phyloP scores from a whole-genome alignment of 2,113 vertebrate species.

The Suricata suricatta region DNA sequence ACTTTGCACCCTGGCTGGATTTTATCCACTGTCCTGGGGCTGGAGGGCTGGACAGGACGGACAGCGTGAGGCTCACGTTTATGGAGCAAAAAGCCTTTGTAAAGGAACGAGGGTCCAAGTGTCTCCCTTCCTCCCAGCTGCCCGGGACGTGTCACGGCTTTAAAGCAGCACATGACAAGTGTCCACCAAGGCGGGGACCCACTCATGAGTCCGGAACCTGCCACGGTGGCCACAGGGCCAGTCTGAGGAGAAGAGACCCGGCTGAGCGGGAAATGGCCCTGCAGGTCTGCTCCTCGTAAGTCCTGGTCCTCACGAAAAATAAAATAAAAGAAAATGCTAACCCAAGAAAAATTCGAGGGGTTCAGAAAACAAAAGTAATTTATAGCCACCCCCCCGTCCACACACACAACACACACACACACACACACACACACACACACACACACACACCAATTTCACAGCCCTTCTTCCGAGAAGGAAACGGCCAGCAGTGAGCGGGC shows the following conservation, averaged over 20 bases:
- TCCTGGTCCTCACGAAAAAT: not conserved
- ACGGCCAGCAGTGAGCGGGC: fast-evolving
- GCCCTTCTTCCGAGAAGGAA: not conserved
- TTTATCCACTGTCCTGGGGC: not conserved
- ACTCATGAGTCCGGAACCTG: not conserved
- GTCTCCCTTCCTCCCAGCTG: not conserved
- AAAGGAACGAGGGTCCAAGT: not conserved
- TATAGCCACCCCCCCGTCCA: not conserved
- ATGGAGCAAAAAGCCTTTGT: not conserved
- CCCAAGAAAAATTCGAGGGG: not conserved
- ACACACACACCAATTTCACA: fast-evolving
- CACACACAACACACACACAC: too few relatives aligned
- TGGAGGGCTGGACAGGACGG: not conserved
- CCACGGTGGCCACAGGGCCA: not conserved
- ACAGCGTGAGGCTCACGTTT: too few relatives aligned
- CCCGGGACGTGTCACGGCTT: not conserved
- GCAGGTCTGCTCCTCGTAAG: not conserved
- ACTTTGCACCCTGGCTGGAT: too few relatives aligned
- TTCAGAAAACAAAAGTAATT: not conserved
- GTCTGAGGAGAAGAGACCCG: not conserved
- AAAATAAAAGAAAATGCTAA: slow-evolving; percentile 16
- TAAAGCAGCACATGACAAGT: not conserved
- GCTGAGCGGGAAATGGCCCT: not conserved
- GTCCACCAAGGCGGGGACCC: fast-evolving
- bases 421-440: too few relatives aligned